Base-by-base conservation (phyloP, 2,113 vertebrate species). In the Opisthocomus hoazin region DNA sequence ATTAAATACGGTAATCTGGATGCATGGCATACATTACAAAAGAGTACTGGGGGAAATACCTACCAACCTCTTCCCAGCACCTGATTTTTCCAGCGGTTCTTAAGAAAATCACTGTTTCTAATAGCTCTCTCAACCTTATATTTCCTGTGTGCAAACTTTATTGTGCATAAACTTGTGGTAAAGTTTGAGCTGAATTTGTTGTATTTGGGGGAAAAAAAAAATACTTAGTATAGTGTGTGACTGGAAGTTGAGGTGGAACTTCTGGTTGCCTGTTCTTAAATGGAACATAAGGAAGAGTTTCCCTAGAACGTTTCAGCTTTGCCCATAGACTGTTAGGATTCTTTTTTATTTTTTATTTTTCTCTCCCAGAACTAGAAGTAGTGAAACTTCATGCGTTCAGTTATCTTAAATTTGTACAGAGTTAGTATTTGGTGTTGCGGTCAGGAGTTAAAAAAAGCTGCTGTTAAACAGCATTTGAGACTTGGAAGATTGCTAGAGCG, bases 1-100 rank as follows among this genome's bases (percentile, higher is more conserved):
- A 94, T 98, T 82, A 98, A 98, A 94, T 98, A 98, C 6, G 98
- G 99, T 99, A 97, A 98, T 97, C 39, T 74, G 75, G 21, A 69
- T 84, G 11, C 68, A 41, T 83, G 50, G 14, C 24, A n/a, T 24
- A 4, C 20, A 12, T 73, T 61, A 21, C 43, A 81, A 70, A 46
- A 78, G 13, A 76, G 4, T 54, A 36, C 8, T 37, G 19, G 18
- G 32, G 20, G 17, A 19, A 74, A 74, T 36, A 57, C 3, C 19
- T 50, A 45, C 11, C 21, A 7, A 5, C 2, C 2, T 66, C 56
- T 57, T 86, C 10, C 9, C 41, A 78, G 30, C 29, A 39, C 13
- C 27, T 56, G 1, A 36, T 60, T 87, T 84, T 75, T 89, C 11
- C 43, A 2, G 18, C 32, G 32, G 4, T 60, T 89, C 13, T 78